Base-by-base conservation (phyloP, 2,113 vertebrate species). In the Lamprologus speciosus region DNA sequence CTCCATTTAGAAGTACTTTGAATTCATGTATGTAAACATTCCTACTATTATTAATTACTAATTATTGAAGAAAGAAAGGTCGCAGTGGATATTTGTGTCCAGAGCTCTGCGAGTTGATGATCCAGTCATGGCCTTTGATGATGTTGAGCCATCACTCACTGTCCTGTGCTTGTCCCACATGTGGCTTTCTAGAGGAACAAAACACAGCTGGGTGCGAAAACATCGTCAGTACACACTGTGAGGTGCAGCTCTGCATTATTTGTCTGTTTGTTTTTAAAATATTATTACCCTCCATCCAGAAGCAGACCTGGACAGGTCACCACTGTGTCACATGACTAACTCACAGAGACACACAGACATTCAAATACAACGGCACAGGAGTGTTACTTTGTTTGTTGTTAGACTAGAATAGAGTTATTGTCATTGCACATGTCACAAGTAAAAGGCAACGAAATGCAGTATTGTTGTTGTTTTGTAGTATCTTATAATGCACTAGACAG, bases 401-500 rank as follows among this genome's bases (percentile, higher is more conserved):
- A 57, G 54, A 57, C 4, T 8, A 57, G 7, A 57, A 14, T 28
- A 57, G 12, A 28, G 0, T 57, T 57, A 57, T 57, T 57, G 54
- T 28, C 54, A 57, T 57, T 8, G 2, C 3, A 8, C 54, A 57
- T 57, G 23, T 57, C 23, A 28, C 23, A 57, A 57, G 0, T 28
- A 57, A 28, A 57, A 5, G 54, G 54, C 2, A 28, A 57, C 0
- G 0, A 57, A 57, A 57, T 28, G 23, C 54, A 57, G 23, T 57
- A 57, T 28, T 16, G 4, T 57, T 57, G 23, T 57, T 57, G 4
- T 57, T 57, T 57, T 9, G 23, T 28, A 58, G 2, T 58, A 16
- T 28, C 23, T 28, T 58, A 28, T 0, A 58, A 28, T 58, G 0
- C 13, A 58, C 13, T 5, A 14, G 26, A 0, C 0, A 9, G 0